Evolutionary conservation across 2,888 invertebrate genomes (phyloP), one percentile per base, ranked within the genome.

Genomic region (Pycnomerus fuliginosus): DNA sequence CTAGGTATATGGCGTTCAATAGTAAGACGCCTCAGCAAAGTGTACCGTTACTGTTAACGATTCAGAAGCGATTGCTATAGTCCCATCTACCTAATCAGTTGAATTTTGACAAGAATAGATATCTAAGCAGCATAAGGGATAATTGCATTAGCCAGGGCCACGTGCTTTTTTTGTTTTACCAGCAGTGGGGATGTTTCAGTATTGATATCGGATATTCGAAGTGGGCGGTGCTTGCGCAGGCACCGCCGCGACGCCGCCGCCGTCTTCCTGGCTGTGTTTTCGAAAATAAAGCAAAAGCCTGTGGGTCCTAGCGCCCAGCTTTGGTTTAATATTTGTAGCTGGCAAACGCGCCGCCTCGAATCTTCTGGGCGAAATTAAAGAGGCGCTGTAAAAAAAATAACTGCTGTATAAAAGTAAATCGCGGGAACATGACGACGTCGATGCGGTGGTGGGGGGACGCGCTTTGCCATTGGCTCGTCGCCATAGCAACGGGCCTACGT

Each of bases 161-260:
- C 68, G 69, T 68, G 68, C 56, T 65, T 68, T 68, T 61, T 67
- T 63, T 57, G 50, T 54, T 56, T 53, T 40, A 42, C 41, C 42
- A 43, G 50, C 52, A 53, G 55, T 53, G 55, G 59, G 53, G 58
- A 55, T 53, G 55, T 49, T 54, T 53, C 51, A 56, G 64, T 68
- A 68, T 69, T 66, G 69, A 68, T 68, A 68, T 68, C 67, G 64
- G 65, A 67, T 67, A 68, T 64, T 63, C 55, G 48, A 50, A 50
- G 61, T 35, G 52, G 58, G 46, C 32, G 46, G 42, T 22, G 42
- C 28, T 17, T 42, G 46, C 46, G 46, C 42, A 14, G 50, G 62
- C 64, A 62, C 61, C 58, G 55, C 52, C 47, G 47, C 53, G 55
- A 12, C 56, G 55, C 53, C 56, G 45, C 45, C 53, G 61, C 56